Evolutionary conservation across 2,797 vertebrate species (phyloP), one percentile per base, ranked within the genome.

Genomic region (Glyptemys insculpta): DNA sequence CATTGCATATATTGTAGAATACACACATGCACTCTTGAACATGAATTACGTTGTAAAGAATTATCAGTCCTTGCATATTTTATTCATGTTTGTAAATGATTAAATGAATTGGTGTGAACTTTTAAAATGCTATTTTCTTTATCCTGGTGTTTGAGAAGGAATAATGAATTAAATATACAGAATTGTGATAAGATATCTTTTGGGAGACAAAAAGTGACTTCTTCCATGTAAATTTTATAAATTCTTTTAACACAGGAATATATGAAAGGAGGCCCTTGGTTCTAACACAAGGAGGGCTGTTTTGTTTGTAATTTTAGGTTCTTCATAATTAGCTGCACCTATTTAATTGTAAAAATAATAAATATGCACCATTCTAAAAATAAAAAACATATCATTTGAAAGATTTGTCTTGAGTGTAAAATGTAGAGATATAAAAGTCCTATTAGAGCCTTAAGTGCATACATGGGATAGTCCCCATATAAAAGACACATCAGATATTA

Each of bases 391-490:
- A 47, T 90, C 57, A 87, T 87, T 80, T 87, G 80, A 96, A 92
- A 31, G 16, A 84, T 87, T 91, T 93, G 82, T 87, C 81, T 56
- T 19, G 34, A n/a, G 62, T 87, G 27, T 91, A 91, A 87, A 92
- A 92, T 95, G 85, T 80, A 88, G 49, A 52, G 80, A 90, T 87
- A 19, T 92, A 90, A 89, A 57, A 82, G 37, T 87, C 72, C 37
- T 81, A 68, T 90, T 91, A 85, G 76, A 53, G 90, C 88, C 88
- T 89, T 82, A 96, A 90, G 83, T 37, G 68, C 90, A 68, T 37
- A 53, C 3, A 41, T 41, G 37, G n/a, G 37, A 72, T 41, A 41
- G 68, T 41, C 19, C n/a, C 21, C 68, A 72, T 72, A 41, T 72
- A 41, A 72, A 72, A 72, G 37, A 72, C 2, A 2, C 21, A 72